These are phyloP conservation scores for Vireo altiloquus DNA, from an alignment of 2,113 vertebrate species.

Conservation along the genomic window DNA sequence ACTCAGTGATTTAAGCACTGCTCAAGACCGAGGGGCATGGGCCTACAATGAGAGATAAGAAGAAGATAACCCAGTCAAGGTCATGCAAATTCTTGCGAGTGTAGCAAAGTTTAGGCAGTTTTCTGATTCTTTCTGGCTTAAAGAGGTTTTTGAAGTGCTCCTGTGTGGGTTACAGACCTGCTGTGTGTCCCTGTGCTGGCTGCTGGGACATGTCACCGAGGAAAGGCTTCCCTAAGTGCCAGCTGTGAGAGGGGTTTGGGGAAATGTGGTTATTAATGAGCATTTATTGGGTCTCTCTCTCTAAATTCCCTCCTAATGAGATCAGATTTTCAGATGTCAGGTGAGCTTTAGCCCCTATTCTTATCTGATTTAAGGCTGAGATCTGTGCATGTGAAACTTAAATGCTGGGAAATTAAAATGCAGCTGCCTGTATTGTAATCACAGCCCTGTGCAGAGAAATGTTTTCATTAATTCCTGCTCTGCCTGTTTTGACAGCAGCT, in stretches of 20 bases:
- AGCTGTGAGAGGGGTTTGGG: not conserved
- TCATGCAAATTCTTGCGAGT: not conserved
- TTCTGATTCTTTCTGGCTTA: not conserved
- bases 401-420: constrained; percentile 30
- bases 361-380: constrained; percentile 10
- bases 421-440: constrained; percentile 25
- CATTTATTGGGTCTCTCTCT: not conserved
- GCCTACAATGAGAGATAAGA: not conserved
- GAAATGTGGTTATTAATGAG: not conserved
- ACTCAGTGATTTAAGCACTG: not conserved
- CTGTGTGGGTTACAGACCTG: not conserved
- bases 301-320: not conserved
- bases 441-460: not conserved
- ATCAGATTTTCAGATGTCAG: constrained; percentile 13
- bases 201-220: not conserved
- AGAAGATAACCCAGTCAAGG: not conserved
- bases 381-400: not conserved
- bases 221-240: not conserved
- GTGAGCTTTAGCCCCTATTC: not conserved
- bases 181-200: not conserved
- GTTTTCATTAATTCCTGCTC: constrained; percentile 53
- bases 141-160: not conserved
- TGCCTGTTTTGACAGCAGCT: constrained; percentile 54
- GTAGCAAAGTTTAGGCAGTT: not conserved
- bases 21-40: not conserved